Evolutionary conservation across 2,113 vertebrate species (phyloP).

Genomic region (Pipa parva): DNA sequence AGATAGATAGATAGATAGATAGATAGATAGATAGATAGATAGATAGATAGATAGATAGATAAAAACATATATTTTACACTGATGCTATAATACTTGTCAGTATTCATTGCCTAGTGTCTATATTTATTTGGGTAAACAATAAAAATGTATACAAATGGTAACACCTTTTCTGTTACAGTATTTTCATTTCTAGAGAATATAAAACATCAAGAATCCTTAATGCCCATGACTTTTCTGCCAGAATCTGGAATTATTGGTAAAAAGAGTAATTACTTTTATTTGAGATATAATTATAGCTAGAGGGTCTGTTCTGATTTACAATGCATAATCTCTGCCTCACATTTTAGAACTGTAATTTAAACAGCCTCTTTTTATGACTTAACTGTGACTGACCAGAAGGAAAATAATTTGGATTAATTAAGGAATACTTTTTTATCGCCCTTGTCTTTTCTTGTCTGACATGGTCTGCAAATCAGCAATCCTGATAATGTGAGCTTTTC

Average conservation of each 20-base stretch:
- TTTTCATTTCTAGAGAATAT: not conserved
- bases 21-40: too few species aligned
- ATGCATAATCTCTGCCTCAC: conserved; percentile 39
- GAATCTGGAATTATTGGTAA: conserved; percentile 56
- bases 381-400: conserved; percentile 44
- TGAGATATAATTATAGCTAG: conserved; percentile 56
- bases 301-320: conserved; percentile 46
- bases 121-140: too few species aligned
- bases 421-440: conserved; percentile 45
- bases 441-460: conserved; percentile 15
- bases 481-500: conserved; percentile 7
- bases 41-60: too few species aligned
- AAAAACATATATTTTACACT: too few species aligned
- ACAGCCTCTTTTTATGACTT: conserved; percentile 47
- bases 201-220: not conserved
- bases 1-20: too few species aligned
- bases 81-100: too few species aligned
- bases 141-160: too few species aligned
- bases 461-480: conserved; percentile 21
- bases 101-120: too few species aligned
- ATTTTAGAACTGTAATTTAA: conserved; percentile 46
- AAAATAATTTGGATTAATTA: conserved; percentile 34
- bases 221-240: conserved; percentile 44
- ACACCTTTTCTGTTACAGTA: too few species aligned
- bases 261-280: conserved; percentile 56